A percentile compares a stretch with the other conserved stretches of the same genome.
phyloP scores from a whole-genome alignment of 2,797 vertebrate species.

The Iguana delicatissima region DNA sequence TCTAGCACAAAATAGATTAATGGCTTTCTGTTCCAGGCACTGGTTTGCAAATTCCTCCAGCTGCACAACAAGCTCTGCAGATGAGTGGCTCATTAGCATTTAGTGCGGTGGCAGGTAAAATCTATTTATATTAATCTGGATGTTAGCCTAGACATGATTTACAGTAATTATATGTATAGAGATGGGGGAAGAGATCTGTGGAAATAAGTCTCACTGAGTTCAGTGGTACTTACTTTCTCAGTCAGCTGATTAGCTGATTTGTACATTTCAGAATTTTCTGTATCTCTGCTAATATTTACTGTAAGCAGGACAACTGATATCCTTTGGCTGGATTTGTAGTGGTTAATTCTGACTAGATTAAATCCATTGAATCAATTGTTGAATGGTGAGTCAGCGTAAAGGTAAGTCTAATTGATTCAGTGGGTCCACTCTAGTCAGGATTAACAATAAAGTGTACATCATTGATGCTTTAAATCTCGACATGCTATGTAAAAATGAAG shows the following conservation, averaged over 20 bases:
- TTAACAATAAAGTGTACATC: too few relatives aligned
- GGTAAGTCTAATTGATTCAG: too few relatives aligned
- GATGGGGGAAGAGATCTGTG: neutral
- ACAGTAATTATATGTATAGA: neutral
- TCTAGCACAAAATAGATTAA: neutral
- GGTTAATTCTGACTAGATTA: too few relatives aligned
- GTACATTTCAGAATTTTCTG: neutral
- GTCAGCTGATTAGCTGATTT: neutral
- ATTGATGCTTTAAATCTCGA: neutral
- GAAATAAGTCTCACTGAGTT: neutral
- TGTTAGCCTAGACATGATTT: neutral
- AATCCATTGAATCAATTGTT: too few relatives aligned
- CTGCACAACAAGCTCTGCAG: slow-evolving; percentile 95
- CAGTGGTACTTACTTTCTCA: neutral
- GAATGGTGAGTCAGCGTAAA: too few relatives aligned
- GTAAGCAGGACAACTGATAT: neutral
- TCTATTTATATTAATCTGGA: slow-evolving; percentile 43
- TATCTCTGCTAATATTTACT: neutral
- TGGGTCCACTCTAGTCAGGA: too few relatives aligned
- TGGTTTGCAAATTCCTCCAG: slow-evolving; percentile 94
- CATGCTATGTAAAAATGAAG: neutral
- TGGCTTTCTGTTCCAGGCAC: slow-evolving; percentile 82
- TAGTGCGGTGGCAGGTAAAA: slow-evolving; percentile 93
- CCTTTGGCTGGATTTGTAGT: too few relatives aligned
- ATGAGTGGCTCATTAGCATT: slow-evolving; percentile 96